Base-by-base conservation (phyloP, 2,113 vertebrate species). In the Ondatra zibethicus region DNA sequence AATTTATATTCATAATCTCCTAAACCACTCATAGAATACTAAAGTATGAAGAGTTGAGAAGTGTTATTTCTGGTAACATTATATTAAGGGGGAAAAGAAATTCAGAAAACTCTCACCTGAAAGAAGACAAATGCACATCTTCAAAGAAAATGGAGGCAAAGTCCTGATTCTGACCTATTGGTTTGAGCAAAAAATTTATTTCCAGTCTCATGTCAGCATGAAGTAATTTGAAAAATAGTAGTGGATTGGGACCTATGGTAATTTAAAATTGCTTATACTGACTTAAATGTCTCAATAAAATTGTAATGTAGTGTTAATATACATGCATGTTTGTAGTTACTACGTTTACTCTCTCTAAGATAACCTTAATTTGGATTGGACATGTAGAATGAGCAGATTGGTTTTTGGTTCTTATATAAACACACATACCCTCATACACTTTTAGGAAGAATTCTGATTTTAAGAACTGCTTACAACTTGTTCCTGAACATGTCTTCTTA, bases 381-480 rank as follows among this genome's bases (percentile, higher is more conserved):
- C 27, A 70, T 25, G 3, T 85, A 70, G 61, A 78, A 13, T 70
- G 65, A 92, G 7, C n/a, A 84, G 21, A 29, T 65, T 66, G 47
- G 42, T 92, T 50, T 5, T 65, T 94, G 42, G 13, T 92, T 92
- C n/a, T 80, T 89, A 19, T 90, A 80, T 84, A 92, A 91, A 70
- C 13, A 72, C n/a, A 55, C 0, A 50, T 13, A 58, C 85, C 68
- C 19, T 96, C 58, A 73, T 25, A 85, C 45, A 85, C 63, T 93
- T 94, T 85, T 55, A 92, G 82, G 21, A 95, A 94, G 72, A 92
- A 92, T 68, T 92, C 21, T 47, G 78, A 85, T 96, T 88, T 92
- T 68, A 93, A 97, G 42, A 97, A 94, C 61, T 81, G 88, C 42
- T 81, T 93, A 13, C 27, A 95, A n/a, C 4, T 92, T 85, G 33